Evolutionary conservation across 2,113 vertebrate species (phyloP), one percentile per base, ranked within the genome.

Genomic region (Sander vitreus): DNA sequence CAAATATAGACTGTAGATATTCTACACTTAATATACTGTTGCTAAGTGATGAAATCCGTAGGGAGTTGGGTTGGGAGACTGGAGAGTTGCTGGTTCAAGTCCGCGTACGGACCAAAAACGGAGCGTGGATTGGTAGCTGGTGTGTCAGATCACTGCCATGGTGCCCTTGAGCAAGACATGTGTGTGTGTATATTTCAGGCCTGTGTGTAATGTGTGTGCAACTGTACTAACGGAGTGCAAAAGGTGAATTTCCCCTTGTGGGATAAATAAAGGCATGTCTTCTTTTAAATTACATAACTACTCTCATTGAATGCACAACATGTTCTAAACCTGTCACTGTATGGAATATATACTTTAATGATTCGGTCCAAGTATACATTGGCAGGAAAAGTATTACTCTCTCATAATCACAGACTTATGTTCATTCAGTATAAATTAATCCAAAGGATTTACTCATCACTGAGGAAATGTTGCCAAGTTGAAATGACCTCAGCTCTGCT

Each of bases 381-480:
- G 79, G 83, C 86, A 76, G 68, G 45, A 59, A 54, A 43, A 78
- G 39, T 55, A 81, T 86, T 85, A 83, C 57, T 84, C 66, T 76
- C 81, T 76, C 83, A 60, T 81, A 70, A 73, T 80, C 76, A 59
- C 50, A 74, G 45, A 78, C 55, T 25, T 80, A 74, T 79, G 65
- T 55, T 62, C 33, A 84, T 76, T 83, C 78, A 78, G 80, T 76
- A 84, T 75, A 76, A 86, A 89, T 82, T 62, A 88, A 85, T 89
- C 70, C 82, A 76, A 78, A 88, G 73, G 81, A 90, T 92, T 93
- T 91, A 88, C 77, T 85, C 75, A 75, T 84, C 71, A 78, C 55
- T 62, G 60, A 78, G 89, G 83, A 91, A 85, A 81, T 85, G 83
- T 69, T 92, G 90, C 92, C 90, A 93, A 82, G 39, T 82, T 68